These are phyloP conservation scores for Vidua chalybeata DNA, from an alignment of 2,113 vertebrate genomes.

Conservation along the genomic window DNA sequence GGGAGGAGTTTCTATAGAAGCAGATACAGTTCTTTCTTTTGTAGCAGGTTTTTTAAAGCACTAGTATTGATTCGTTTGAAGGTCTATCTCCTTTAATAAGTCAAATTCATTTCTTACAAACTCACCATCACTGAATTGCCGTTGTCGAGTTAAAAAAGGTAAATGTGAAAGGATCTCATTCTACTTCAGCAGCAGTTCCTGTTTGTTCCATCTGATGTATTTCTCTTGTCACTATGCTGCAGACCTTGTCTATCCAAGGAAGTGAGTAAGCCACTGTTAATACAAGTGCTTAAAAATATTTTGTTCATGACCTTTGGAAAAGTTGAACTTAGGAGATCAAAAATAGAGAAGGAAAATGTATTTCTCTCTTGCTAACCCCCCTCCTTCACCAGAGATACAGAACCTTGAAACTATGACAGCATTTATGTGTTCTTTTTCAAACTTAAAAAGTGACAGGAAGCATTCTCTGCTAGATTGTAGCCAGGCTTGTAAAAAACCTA, in stretches of 20 bases:
- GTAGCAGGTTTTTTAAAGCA: background rate
- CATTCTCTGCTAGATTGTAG: background rate
- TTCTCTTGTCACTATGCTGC: background rate
- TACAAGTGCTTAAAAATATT: background rate
- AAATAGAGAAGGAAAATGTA: background rate
- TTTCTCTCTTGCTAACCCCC: background rate
- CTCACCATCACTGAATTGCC: background rate
- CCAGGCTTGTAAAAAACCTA: background rate
- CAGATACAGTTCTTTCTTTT: background rate
- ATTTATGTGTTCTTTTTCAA: background rate
- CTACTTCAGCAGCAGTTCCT: background rate
- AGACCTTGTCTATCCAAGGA: background rate
- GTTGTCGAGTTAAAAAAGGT: background rate
- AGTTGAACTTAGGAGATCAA: background rate
- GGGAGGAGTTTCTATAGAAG: background rate
- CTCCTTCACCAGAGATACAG: background rate
- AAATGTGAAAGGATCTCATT: background rate
- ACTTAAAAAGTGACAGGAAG: background rate
- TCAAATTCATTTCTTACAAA: background rate
- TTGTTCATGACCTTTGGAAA: background rate
- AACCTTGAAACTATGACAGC: background rate
- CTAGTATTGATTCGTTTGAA: background rate
- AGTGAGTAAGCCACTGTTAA: background rate
- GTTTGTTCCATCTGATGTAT: background rate
- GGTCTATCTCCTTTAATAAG: background rate